Evolutionary conservation across 2,797 vertebrate genomes (phyloP).

Genomic region (Acrossocheilus wenchowensis): DNA sequence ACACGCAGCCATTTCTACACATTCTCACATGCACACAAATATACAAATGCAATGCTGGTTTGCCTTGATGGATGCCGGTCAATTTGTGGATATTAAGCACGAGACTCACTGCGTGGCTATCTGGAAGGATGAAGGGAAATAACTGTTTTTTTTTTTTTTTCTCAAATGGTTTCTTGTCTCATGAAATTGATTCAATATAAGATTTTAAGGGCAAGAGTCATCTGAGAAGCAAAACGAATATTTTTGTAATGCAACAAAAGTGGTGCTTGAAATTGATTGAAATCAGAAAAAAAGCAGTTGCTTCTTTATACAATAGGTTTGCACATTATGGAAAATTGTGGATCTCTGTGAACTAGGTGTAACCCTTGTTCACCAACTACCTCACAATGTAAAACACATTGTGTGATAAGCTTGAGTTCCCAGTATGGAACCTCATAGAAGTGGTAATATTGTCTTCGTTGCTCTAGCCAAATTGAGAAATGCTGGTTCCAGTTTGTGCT

Average conservation of each 20-base stretch:
- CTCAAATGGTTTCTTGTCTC: neutral
- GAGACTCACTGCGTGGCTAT: neutral
- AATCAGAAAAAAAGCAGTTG: neutral
- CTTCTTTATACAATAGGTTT: neutral
- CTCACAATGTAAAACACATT: neutral
- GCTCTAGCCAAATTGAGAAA: neutral
- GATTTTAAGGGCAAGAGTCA: neutral
- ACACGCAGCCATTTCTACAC: neutral
- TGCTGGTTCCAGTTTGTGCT: neutral
- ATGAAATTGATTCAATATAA: neutral
- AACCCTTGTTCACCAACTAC: neutral
- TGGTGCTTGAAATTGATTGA: neutral
- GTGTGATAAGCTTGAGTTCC: neutral
- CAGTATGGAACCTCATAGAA: neutral
- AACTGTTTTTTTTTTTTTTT: neutral
- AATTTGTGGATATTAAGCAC: conserved; percentile 36
- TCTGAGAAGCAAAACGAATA: neutral
- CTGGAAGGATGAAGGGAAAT: conserved; percentile 22
- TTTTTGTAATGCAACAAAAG: neutral
- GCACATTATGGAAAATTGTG: neutral
- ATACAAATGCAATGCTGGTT: conserved; percentile 21
- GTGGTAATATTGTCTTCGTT: neutral
- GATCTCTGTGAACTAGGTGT: neutral
- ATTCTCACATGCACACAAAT: neutral
- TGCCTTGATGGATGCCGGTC: conserved; percentile 8